Evolutionary conservation across 2,113 vertebrate genomes (phyloP).

Genomic region (Sander lucioperca): DNA sequence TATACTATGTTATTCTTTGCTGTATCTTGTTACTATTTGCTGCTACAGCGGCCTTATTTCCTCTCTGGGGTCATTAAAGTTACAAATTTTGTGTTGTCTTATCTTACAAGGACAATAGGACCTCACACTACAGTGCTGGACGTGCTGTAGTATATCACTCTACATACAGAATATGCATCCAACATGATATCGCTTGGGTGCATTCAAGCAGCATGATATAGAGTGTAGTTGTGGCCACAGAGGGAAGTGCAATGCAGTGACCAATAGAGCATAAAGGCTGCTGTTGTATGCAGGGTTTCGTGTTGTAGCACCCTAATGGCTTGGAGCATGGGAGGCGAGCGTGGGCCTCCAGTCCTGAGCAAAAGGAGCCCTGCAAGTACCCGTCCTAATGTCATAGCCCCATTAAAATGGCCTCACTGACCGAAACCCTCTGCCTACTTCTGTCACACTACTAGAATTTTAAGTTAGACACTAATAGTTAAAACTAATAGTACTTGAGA

Average conservation of each 20-base stretch:
- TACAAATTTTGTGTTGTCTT: constrained; percentile 59
- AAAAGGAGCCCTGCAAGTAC: constrained; percentile 27
- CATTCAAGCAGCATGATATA: constrained; percentile 22
- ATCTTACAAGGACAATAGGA: constrained; percentile 68
- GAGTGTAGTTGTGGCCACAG: constrained; percentile 44
- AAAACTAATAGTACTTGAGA: no score
- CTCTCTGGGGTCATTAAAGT: constrained; percentile 49
- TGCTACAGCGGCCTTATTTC: constrained; percentile 43
- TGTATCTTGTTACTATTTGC: constrained; percentile 50
- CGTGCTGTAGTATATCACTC: constrained; percentile 38
- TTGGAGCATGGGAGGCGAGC: constrained; percentile 4
- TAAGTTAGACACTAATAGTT: background rate
- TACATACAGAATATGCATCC: constrained; percentile 6
- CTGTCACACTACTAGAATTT: background rate
- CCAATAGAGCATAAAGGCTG: constrained; percentile 62
- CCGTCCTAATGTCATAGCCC: constrained; percentile 37
- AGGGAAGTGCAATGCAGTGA: constrained; percentile 38
- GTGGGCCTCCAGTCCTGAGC: constrained; percentile 25
- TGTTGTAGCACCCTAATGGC: constrained; percentile 56
- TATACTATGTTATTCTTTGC: constrained; percentile 54
- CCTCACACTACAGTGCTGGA: constrained; percentile 49
- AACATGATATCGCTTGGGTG: constrained; percentile 15
- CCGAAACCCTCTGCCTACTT: background rate
- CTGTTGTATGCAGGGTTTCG: constrained; percentile 61
- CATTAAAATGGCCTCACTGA: constrained; percentile 33